Conservation (phyloP, 2,888 invertebrate species). For the Blomia tropicalis region DNA sequence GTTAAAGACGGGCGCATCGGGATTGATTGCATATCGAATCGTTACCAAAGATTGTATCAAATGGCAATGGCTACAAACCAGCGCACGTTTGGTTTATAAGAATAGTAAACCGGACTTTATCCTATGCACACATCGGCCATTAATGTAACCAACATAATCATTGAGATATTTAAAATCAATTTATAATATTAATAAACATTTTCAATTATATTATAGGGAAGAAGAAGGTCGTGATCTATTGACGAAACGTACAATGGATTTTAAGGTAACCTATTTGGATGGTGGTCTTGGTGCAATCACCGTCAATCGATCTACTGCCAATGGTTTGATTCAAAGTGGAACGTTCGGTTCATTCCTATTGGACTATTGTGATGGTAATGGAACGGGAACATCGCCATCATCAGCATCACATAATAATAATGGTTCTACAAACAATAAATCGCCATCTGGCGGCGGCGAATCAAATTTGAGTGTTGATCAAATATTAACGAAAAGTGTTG, state of each 20-base stretch:
- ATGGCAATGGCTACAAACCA: slow-evolving; percentile 97
- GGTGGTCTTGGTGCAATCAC: slow-evolving; percentile 70
- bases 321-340: slow-evolving; percentile 33
- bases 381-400: not conserved
- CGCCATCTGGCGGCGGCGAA: not conserved
- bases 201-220: slow-evolving; percentile 41
- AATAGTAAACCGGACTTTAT: slow-evolving; percentile 99
- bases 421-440: not conserved
- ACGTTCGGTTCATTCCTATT: not conserved
- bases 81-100: slow-evolving; percentile 90
- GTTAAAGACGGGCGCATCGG: slow-evolving; percentile 94
- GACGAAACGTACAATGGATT: slow-evolving; percentile 96
- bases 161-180: not conserved
- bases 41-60: slow-evolving; percentile 71
- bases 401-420: not conserved
- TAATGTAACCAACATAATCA: slow-evolving; percentile 74
- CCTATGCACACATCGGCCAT: slow-evolving; percentile 90
- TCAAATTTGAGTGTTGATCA: not conserved
- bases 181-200: not conserved
- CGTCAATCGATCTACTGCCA: slow-evolving; percentile 47
- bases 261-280: slow-evolving; percentile 92
- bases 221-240: slow-evolving; percentile 93
- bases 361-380: not conserved
- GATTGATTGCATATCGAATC: slow-evolving; percentile 95
- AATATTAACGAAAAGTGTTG: not conserved